Evolutionary conservation across 1,140 invertebrate genomes (phyloP).

Genomic region (Cecropterus lyciades): DNA sequence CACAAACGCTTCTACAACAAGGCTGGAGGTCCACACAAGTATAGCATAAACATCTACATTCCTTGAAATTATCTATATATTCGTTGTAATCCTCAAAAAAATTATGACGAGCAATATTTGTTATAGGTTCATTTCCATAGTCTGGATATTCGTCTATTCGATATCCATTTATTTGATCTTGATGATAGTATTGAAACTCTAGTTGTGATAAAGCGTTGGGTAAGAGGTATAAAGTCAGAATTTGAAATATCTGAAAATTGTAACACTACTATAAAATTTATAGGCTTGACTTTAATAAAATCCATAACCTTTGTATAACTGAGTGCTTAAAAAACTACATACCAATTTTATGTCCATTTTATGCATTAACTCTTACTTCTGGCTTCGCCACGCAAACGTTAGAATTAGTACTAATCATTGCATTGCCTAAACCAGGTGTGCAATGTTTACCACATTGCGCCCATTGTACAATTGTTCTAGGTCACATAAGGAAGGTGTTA

Average conservation of each 20-base stretch:
- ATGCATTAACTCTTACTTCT: too few species aligned
- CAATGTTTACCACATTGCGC: not conserved
- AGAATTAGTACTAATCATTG: conserved; percentile 11
- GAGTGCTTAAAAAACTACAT: not conserved
- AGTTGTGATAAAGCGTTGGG: conserved; percentile 7
- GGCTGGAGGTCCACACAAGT: conserved; percentile 45
- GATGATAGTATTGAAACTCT: conserved; percentile 11
- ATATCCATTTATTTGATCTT: conserved; percentile 31
- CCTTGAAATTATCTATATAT: conserved; percentile 31
- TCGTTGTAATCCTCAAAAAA: conserved; percentile 40
- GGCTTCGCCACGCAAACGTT: not conserved
- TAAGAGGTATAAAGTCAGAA: not conserved
- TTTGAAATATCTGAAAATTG: conserved; percentile 13
- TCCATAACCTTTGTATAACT: not conserved
- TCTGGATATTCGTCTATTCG: conserved; percentile 31
- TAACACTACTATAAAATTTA: not conserved
- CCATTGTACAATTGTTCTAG: conserved; percentile 19
- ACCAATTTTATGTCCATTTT: not conserved
- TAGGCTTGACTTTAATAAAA: not conserved
- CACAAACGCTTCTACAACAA: conserved; percentile 51
- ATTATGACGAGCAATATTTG: not conserved
- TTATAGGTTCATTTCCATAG: conserved; percentile 21
- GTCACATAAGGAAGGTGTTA: conserved; percentile 14
- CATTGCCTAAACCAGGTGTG: conserved; percentile 7
- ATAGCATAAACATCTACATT: conserved; percentile 51